Base-by-base conservation (phyloP, 2,113 vertebrate genomes). In the Silurus asotus region DNA sequence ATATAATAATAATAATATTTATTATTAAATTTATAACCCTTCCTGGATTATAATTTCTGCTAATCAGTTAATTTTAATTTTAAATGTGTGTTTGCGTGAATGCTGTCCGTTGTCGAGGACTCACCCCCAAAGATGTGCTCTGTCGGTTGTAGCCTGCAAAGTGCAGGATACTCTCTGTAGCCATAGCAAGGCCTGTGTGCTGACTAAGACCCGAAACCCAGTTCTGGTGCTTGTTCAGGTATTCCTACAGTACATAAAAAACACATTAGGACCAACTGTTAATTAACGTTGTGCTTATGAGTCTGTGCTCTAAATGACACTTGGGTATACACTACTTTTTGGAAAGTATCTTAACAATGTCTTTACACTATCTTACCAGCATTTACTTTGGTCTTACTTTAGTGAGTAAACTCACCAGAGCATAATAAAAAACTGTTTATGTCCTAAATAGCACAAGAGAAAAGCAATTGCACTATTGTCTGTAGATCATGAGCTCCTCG, bases 181-280 rank as follows among this genome's bases (percentile, higher is more conserved):
- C 98, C 98, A 99, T 98, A 61, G 98, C 98, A 85, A 99, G 93
- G n/a, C 98, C 98, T 0, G 98, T 99, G 95, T 99, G 98, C 95
- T 99, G 98, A 8, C 97, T 97, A 65, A 99, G 91, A n/a, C 98
- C 98, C 0, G 97, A 98, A 0, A 99, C 95, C 98, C 98, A 99
- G 94, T 99, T 99, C 94, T 99, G 98, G 86, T 97, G 97, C 72
- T 99, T 99, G 94, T 97, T 99, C 88, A 99, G 94, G 90, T 99
- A 99, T 80, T 99, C 98, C 98, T 99, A 88, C n/a, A 25, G 45
- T 51, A 45, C 2, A 72, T 51, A 85, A 37, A 85, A 89, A 23
- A 20, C 10, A 53, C 10, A 53, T 56, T 49, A 70, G 4, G 23
- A 25, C 10, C 15, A 48, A 82, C n/a, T 49, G 61, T 20, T 37